These are phyloP conservation scores for Microtus pennsylvanicus DNA, from an alignment of 2,113 vertebrate genomes.

Conservation along the genomic window DNA sequence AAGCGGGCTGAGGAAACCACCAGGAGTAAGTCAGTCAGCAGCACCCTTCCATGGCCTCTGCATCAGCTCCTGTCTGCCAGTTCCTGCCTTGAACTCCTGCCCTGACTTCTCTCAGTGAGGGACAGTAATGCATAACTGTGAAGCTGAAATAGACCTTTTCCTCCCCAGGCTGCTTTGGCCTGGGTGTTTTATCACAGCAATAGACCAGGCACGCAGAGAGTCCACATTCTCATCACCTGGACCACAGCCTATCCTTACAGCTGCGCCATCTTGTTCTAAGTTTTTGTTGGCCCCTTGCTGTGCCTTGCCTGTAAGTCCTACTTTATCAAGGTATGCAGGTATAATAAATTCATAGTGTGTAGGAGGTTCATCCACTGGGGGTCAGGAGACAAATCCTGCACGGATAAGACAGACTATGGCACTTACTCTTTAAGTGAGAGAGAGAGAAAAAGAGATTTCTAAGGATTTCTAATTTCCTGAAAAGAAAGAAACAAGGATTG, in stretches of 20 bases:
- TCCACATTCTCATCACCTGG: neutral
- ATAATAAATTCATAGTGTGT: neutral
- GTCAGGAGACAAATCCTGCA: no score
- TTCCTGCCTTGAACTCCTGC: neutral
- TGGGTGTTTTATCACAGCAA: neutral
- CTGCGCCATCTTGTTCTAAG: no score
- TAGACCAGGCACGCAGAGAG: neutral
- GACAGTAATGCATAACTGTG: neutral
- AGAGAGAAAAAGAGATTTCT: neutral
- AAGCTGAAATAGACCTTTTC: neutral
- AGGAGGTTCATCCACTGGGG: neutral
- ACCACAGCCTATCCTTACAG: neutral
- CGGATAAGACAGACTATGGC: neutral
- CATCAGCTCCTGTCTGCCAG: neutral
- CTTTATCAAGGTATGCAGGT: neutral
- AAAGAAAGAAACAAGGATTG: neutral
- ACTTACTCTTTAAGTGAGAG: neutral
- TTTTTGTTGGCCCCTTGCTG: neutral
- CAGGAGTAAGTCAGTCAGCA: neutral
- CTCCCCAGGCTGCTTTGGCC: neutral
- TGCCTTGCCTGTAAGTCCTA: neutral
- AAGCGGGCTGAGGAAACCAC: neutral
- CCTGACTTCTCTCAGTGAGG: neutral
- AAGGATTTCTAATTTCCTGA: conserved; percentile 21
- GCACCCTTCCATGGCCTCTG: neutral